Evolutionary conservation across 2,797 vertebrate species (phyloP).

Genomic region (Lepus townsendii): DNA sequence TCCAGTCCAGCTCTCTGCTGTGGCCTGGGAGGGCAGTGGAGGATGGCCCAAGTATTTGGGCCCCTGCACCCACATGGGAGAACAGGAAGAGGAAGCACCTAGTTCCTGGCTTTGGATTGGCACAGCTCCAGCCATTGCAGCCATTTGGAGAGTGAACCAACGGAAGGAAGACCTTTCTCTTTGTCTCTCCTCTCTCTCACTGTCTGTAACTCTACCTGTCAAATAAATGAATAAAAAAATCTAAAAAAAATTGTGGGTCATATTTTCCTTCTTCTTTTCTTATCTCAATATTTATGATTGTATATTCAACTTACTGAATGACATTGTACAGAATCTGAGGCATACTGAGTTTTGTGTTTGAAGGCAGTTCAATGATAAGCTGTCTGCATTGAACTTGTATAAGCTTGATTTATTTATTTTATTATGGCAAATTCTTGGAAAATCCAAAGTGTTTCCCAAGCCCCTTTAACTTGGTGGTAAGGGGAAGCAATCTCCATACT

Average conservation of each 20-base stretch:
- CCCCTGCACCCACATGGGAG: too few relatives aligned
- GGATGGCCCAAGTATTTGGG: too few relatives aligned
- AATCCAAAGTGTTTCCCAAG: not conserved
- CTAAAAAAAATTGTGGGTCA: not conserved
- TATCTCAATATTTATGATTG: not conserved
- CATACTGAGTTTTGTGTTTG: not conserved
- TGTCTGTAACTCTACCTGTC: too few relatives aligned
- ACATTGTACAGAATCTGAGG: not conserved
- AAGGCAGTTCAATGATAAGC: not conserved
- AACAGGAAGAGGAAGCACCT: too few relatives aligned
- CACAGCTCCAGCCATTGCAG: too few relatives aligned
- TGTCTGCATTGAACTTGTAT: not conserved
- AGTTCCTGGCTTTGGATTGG: too few relatives aligned
- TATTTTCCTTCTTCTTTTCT: not conserved
- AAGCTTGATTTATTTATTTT: not conserved
- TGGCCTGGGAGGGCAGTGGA: too few relatives aligned
- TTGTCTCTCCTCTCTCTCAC: too few relatives aligned
- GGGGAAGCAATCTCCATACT: not conserved
- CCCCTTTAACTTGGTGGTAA: not conserved
- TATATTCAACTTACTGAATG: not conserved
- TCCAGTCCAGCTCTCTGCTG: too few relatives aligned
- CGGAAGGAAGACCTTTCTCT: too few relatives aligned
- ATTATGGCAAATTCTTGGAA: not conserved
- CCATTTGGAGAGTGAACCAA: too few relatives aligned
- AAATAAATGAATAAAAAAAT: too few relatives aligned